These are phyloP conservation scores for Drosophila borealis DNA, from an alignment of 2,888 invertebrate species.

Conservation along the genomic window DNA sequence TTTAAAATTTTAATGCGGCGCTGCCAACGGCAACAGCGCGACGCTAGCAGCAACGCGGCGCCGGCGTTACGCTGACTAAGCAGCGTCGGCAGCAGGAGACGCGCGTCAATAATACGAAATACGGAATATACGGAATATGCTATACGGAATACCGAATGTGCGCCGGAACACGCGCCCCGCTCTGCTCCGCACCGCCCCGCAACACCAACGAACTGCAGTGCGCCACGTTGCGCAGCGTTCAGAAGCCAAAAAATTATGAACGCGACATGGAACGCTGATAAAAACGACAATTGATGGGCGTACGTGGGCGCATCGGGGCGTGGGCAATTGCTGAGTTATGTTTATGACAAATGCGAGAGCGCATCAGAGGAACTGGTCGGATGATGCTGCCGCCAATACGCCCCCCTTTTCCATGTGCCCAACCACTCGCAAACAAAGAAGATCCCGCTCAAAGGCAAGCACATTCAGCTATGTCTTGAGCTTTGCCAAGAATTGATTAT, in stretches of 20 bases:
- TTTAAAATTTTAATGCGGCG: constrained; percentile 74
- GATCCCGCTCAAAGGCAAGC: background rate
- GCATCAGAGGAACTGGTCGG: constrained; percentile 33
- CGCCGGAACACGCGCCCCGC: constrained; percentile 14
- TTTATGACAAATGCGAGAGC: constrained; percentile 74
- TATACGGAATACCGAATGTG: constrained; percentile 26
- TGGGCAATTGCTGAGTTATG: constrained; percentile 81
- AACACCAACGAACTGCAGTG: no score
- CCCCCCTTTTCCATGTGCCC: background rate
- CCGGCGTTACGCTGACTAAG: constrained; percentile 64
- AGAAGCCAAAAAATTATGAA: constrained; percentile 61
- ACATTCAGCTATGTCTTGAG: background rate
- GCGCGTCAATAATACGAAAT: constrained; percentile 59
- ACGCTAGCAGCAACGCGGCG: constrained; percentile 21
- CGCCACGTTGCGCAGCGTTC: constrained; percentile 1
- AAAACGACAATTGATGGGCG: constrained; percentile 80
- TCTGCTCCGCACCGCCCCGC: background rate
- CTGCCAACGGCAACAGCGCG: constrained; percentile 44
- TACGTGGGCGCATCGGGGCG: constrained; percentile 75
- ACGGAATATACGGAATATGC: constrained; percentile 27
- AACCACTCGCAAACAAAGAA: background rate
- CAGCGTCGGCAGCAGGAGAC: constrained; percentile 25
- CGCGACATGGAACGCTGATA: constrained; percentile 75
- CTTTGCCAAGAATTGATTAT: background rate
- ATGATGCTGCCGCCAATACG: constrained; percentile 35